Conservation (phyloP, 2,797 vertebrate species). For the Gobio occitaniae region DNA sequence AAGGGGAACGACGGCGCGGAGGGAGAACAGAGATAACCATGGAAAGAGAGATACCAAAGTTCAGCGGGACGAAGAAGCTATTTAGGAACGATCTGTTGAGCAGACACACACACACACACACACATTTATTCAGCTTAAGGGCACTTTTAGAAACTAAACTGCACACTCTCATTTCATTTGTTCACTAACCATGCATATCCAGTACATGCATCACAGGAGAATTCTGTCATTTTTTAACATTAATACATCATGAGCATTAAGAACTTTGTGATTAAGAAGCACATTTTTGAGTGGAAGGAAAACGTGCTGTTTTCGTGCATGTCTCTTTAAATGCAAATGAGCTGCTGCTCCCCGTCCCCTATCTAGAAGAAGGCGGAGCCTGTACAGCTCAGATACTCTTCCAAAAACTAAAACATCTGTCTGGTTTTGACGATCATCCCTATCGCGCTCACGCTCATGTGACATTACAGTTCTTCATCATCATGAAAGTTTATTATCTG, state of each 20-base stretch:
- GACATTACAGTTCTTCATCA: too few relatives aligned
- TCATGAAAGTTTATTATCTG: too few relatives aligned
- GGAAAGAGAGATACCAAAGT: conserved; percentile 53
- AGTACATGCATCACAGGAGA: not conserved
- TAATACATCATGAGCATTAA: not conserved
- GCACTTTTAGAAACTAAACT: not conserved
- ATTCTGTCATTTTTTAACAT: not conserved
- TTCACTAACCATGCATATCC: not conserved
- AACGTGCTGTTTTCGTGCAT: too few relatives aligned
- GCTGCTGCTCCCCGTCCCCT: too few relatives aligned
- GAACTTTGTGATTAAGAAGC: too few relatives aligned
- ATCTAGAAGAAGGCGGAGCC: not conserved
- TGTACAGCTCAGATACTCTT: not conserved
- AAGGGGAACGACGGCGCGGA: conserved; percentile 63
- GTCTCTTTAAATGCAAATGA: too few relatives aligned
- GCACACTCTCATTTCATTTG: not conserved
- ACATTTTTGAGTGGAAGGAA: too few relatives aligned
- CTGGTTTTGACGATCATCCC: too few relatives aligned
- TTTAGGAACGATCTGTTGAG: conserved; percentile 78
- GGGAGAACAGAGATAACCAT: conserved; percentile 37
- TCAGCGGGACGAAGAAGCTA: conserved; percentile 70
- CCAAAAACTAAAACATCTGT: not conserved
- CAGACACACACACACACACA: conserved; percentile 47
- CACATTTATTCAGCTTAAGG: not conserved
- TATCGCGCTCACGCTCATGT: too few relatives aligned